Conservation (phyloP, 2,888 invertebrate species). For the Tenthredo scrophulariae region DNA sequence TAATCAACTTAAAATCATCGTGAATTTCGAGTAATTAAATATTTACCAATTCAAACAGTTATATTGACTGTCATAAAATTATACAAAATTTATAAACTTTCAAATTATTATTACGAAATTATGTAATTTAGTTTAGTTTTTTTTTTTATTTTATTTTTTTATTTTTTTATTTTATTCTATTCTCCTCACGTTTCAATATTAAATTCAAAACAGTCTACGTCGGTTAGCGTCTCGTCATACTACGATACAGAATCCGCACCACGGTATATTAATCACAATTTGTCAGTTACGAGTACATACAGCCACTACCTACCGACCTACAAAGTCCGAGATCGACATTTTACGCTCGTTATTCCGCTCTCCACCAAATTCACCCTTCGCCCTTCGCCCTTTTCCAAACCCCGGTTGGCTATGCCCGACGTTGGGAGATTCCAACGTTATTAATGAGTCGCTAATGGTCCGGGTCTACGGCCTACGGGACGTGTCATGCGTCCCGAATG, state of each 20-base stretch:
- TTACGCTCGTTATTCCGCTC: conserved; percentile 49
- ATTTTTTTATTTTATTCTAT: too few species aligned
- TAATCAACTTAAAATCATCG: conserved; percentile 36
- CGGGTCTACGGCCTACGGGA: conserved; percentile 59
- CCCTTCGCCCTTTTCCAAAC: conserved; percentile 53
- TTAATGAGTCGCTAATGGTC: conserved; percentile 70
- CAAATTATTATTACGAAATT: not conserved
- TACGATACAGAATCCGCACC: not conserved
- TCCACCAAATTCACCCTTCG: conserved; percentile 32
- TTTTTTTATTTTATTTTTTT: not conserved
- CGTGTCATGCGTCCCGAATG: conserved; percentile 69
- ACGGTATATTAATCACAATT: conserved; percentile 43
- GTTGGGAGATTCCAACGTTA: conserved; percentile 64
- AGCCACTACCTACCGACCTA: not conserved
- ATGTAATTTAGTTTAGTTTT: not conserved
- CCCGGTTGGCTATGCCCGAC: conserved; percentile 26
- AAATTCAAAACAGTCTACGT: not conserved
- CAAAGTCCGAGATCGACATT: conserved; percentile 51
- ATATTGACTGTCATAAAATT: conserved; percentile 15
- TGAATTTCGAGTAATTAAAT: conserved; percentile 26
- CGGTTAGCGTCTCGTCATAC: not conserved
- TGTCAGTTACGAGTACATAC: conserved; percentile 23
- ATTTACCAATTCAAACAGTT: conserved; percentile 30
- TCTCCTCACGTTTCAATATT: not conserved
- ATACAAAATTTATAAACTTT: not conserved